These are phyloP conservation scores for Xestia xanthographa DNA, from an alignment of 2,888 invertebrate genomes.

Conservation along the genomic window DNA sequence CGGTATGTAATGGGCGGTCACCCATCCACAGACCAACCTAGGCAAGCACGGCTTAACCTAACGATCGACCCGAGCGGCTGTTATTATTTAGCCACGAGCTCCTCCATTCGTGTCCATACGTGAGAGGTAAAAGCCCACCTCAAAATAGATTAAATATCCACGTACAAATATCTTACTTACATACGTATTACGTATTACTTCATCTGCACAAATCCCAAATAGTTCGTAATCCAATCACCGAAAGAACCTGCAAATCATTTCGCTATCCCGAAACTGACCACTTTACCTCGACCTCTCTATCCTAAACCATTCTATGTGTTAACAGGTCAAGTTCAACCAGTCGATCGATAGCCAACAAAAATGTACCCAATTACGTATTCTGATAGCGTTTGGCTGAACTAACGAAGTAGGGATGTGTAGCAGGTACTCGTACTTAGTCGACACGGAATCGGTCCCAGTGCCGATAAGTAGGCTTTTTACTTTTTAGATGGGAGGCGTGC, in stretches of 20 bases:
- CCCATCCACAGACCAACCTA: no score
- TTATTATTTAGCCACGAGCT: no score
- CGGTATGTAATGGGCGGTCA: no score
- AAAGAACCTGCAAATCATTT: constrained; percentile 59
- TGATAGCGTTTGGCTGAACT: constrained; percentile 51
- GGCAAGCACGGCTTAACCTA: no score
- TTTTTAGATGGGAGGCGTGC: constrained; percentile 18
- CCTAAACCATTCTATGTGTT: neutral
- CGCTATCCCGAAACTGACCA: constrained; percentile 7
- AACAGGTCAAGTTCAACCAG: constrained; percentile 36
- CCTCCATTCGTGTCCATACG: neutral
- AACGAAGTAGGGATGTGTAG: constrained; percentile 60
- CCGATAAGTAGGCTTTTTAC: constrained; percentile 49
- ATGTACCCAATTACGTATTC: constrained; percentile 62
- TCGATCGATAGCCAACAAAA: constrained; percentile 47
- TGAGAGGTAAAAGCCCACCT: neutral
- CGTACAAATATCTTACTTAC: constrained; percentile 1
- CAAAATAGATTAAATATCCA: neutral
- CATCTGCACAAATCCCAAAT: constrained; percentile 32
- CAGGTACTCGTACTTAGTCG: constrained; percentile 49
- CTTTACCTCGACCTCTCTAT: neutral
- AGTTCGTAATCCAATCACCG: constrained; percentile 49
- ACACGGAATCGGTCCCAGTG: constrained; percentile 36
- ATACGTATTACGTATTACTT: constrained; percentile 11
- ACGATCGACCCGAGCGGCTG: no score